These are phyloP conservation scores for Acrocyrtus sp. DNA, from an alignment of 2,888 invertebrate species.

Conservation along the genomic window DNA sequence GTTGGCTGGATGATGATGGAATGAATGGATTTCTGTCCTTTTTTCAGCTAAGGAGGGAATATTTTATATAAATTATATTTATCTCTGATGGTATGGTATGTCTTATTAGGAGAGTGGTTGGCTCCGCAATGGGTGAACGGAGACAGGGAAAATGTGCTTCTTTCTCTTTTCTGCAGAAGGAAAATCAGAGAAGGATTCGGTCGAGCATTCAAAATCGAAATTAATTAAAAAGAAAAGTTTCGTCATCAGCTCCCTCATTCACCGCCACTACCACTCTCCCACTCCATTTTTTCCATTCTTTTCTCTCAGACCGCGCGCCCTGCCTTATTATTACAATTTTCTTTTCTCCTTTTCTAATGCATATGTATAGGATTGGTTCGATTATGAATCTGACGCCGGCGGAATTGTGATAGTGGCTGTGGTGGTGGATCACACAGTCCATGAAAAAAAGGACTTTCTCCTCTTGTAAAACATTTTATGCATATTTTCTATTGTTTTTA, in stretches of 20 bases:
- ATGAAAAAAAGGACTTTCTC: not conserved
- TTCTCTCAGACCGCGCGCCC: slow-evolving; percentile 10
- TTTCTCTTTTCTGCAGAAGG: not conserved
- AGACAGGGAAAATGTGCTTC: not conserved
- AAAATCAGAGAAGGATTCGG: slow-evolving; percentile 42
- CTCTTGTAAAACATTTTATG: not conserved
- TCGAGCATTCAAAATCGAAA: slow-evolving; percentile 53
- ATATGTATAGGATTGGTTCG: slow-evolving; percentile 32
- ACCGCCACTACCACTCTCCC: not conserved
- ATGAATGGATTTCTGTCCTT: slow-evolving; percentile 18
- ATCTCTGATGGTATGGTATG: not conserved
- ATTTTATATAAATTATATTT: slow-evolving; percentile 26
- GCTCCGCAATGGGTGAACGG: slow-evolving; percentile 2
- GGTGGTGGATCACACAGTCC: too few relatives aligned
- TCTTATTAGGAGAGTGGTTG: slow-evolving; percentile 20
- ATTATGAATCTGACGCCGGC: not conserved
- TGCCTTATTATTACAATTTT: slow-evolving; percentile 6
- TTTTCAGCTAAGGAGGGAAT: not conserved
- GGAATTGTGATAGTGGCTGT: too few relatives aligned
- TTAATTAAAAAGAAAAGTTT: slow-evolving; percentile 54
- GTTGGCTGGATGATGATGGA: not conserved
- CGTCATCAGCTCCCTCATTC: slow-evolving; percentile 32
- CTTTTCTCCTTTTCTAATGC: slow-evolving; percentile 16
- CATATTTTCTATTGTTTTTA: not conserved
- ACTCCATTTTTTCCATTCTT: slow-evolving; percentile 13